Conservation (phyloP, 53 echinoderm and acorn worm species). For the Paracentrotus lividus region DNA sequence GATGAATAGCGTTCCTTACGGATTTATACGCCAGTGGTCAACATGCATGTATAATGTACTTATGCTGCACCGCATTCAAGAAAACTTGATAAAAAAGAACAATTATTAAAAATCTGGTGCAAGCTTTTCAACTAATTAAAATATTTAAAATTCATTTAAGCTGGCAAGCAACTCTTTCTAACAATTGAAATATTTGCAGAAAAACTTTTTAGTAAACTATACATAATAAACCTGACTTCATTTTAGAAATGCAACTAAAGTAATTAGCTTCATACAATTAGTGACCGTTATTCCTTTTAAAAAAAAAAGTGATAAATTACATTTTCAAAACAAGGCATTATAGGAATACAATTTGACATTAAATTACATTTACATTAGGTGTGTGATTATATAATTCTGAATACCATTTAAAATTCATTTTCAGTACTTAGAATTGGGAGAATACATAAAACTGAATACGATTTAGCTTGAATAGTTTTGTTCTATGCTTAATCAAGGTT, state of each 20-base stretch:
- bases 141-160: not conserved
- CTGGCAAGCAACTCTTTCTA: constrained; percentile 8
- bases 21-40: too few species aligned
- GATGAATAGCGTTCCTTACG: too few species aligned
- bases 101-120: not conserved
- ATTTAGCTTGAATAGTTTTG: not conserved
- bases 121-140: not conserved
- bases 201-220: not conserved
- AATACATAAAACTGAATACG: constrained; percentile 24
- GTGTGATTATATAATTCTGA: not conserved
- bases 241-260: not conserved
- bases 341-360: not conserved
- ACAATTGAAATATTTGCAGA: not conserved
- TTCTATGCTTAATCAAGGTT: too few species aligned
- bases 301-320: not conserved
- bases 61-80: constrained; percentile 15
- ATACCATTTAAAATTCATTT: not conserved
- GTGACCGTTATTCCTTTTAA: not conserved
- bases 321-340: not conserved
- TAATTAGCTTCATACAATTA: not conserved
- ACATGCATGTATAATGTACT: too few species aligned
- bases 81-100: constrained; percentile 8
- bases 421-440: not conserved
- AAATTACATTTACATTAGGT: not conserved
- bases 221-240: not conserved